Evolutionary conservation across 2,113 vertebrate genomes (phyloP), one percentile per base, ranked within the genome.

Genomic region (Dascyllus trimaculatus): DNA sequence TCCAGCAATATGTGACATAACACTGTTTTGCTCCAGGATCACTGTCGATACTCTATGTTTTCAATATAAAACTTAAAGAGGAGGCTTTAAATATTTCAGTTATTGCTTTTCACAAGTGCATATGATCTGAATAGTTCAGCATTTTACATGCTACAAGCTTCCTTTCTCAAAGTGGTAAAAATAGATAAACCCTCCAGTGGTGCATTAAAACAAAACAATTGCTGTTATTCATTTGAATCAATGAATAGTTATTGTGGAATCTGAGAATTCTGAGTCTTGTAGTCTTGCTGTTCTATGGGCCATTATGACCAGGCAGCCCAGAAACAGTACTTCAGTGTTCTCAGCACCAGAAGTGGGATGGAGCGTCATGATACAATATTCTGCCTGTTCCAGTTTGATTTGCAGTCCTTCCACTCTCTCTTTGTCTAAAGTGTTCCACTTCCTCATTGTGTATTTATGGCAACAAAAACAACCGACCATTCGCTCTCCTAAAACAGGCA

Each of bases 301-400:
- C 78, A 68, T 92, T 91, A 90, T 92, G 74, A 80, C n/a, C 25
- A 5, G 61, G 46, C 81, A 66, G 79, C 75, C 58, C 62, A 59
- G 71, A 78, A 52, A 94, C 89, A 94, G 91, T 87, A 89, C 92
- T 89, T 88, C 88, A 92, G 88, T 94, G 93, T 94, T 93, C 89
- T 88, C 88, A 65, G 69, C 75, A 76, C 51, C 88, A 89, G 71
- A 91, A 93, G 93, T 94, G 93, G 93, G 93, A 84, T 78, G 91
- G 86, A 89, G 85, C 88, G 66, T 92, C 83, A 82, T 72, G 74
- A 92, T 67, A 92, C 93, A 93, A 91, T 90, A 93, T 93, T 94
- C 88, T 72, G 82, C 90, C 88, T 93, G 93, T 94, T 92, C 80
- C 48, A 80, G 65, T 88, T 76, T 82, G 85, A 91, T 87, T 84